Conservation (phyloP, 2,113 vertebrate genomes). For the Notechis scutatus region DNA sequence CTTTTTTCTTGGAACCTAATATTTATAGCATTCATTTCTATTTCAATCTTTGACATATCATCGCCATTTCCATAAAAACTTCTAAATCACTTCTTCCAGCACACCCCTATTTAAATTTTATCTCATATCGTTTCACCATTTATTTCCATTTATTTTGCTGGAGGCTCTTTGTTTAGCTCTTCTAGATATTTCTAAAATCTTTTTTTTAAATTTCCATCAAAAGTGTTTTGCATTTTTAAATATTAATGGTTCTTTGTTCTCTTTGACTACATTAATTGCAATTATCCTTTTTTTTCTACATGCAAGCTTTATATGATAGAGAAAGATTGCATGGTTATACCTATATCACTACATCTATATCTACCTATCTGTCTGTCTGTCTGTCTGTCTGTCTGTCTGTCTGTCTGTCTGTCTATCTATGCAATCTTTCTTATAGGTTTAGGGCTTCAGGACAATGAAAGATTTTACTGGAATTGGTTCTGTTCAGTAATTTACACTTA, state of each 20-base stretch:
- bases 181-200: background rate
- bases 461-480: background rate
- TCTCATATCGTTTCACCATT: background rate
- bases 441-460: background rate
- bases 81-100: background rate
- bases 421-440: background rate
- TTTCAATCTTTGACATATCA: background rate
- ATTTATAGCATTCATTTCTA: background rate
- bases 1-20: background rate
- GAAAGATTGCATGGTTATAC: too few species aligned
- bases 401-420: too few species aligned
- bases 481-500: background rate
- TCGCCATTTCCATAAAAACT: background rate
- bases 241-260: background rate
- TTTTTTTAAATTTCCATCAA: background rate
- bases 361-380: too few species aligned
- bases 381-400: too few species aligned
- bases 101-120: background rate
- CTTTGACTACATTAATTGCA: background rate
- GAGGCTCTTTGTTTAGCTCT: background rate
- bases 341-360: too few species aligned
- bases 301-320: background rate
- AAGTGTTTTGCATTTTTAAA: background rate
- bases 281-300: background rate
- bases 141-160: background rate